A percentile compares a stretch with the other conserved stretches of the same genome.
These are phyloP conservation scores for Aldabrachelys gigantea DNA, from an alignment of 2,113 vertebrate genomes.

Conservation along the genomic window DNA sequence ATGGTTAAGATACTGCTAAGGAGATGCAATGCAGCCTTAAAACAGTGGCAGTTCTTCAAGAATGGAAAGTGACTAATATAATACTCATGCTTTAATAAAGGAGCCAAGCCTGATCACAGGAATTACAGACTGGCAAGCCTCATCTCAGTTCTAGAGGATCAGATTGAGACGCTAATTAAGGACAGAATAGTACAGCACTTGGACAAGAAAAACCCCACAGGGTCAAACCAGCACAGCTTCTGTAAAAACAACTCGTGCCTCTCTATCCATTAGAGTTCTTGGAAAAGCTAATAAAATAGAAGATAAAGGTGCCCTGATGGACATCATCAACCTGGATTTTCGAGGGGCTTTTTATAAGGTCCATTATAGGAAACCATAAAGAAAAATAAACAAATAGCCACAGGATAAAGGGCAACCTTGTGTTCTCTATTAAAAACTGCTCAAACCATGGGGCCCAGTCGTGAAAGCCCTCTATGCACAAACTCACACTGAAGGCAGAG, in stretches of 20 bases:
- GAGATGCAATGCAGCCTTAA: not conserved
- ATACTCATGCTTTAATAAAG: slow-evolving; percentile 1
- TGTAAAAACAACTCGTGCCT: slow-evolving; percentile 8
- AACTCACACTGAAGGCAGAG: not conserved
- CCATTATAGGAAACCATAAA: not conserved
- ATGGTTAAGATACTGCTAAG: slow-evolving; percentile 12
- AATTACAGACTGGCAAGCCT: not conserved
- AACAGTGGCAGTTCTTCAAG: not conserved
- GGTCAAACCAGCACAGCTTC: slow-evolving; percentile 37
- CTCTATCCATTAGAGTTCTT: not conserved
- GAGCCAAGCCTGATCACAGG: slow-evolving; percentile 34
- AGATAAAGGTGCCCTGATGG: slow-evolving; percentile 10
- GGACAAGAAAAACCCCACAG: slow-evolving; percentile 38
- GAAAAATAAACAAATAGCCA: not conserved
- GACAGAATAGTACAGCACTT: not conserved
- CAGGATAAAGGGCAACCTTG: not conserved
- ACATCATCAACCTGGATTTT: not conserved
- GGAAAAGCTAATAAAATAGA: not conserved
- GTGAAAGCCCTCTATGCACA: not conserved
- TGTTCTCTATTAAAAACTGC: not conserved
- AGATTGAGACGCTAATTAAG: slow-evolving; percentile 57
- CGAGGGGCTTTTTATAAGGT: not conserved
- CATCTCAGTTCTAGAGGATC: slow-evolving; percentile 40
- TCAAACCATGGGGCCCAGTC: not conserved
- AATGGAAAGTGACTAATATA: slow-evolving; percentile 10